Evolutionary conservation across 2,888 invertebrate species (phyloP), one percentile per base, ranked within the genome.

Genomic region (Dexiosoma caninum): DNA sequence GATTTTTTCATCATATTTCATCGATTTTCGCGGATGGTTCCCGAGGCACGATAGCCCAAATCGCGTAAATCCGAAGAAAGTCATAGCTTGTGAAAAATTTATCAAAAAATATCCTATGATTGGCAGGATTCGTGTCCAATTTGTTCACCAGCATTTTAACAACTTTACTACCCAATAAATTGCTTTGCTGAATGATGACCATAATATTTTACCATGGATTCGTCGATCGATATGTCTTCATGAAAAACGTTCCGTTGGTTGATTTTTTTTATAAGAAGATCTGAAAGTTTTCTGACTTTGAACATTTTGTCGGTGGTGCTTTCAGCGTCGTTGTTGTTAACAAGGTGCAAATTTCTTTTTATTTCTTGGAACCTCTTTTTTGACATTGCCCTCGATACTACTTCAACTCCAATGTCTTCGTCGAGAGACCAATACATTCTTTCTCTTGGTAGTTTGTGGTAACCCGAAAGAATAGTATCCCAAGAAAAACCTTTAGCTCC

Each of bases 291-390:
- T 1, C 59, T 4, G 7, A 42, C 42, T 19, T 60, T 59, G 7
- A 59, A 59, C 59, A 40, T 42, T 40, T 40, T 49, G 12, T 44
- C 21, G 19, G 21, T 44, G 21, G 44, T 44, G 16, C 3, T 19
- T 44, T 2, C 9, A 57, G 57, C 37, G 10, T 57, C 59, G 14
- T 59, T 42, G 9, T 59, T 59, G 27, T 59, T 27, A 27, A 40
- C 12, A 59, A 59, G 23, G 8, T 59, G 14, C 21, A 59, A 23
- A 59, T 59, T 59, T 42, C 23, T 14, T 7, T 59, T 59, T 42
- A 23, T 37, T 42, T 59, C 59, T 12, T 59, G 6, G n/a, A 40
- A 42, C n/a, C 37, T 42, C 10, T 42, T 59, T 16, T 27, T 59
- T 6, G 23, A 59, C 42, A 40, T 59, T 14, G 40, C 32, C 9